phyloP scores from a whole-genome alignment of 2,113 vertebrate species.

The Amphilophus citrinellus region DNA sequence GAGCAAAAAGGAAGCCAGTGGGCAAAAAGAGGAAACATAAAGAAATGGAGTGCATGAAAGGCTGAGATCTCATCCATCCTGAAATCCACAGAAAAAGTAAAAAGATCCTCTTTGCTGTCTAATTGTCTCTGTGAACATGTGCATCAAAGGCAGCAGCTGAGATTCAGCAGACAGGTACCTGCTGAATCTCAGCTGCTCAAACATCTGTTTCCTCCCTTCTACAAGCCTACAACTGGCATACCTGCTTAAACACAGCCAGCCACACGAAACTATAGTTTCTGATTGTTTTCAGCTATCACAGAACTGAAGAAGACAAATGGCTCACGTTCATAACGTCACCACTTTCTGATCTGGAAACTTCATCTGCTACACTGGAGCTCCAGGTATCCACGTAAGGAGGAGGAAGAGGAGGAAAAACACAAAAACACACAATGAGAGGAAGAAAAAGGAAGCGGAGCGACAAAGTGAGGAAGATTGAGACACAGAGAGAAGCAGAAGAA shows the following conservation, averaged over 20 bases:
- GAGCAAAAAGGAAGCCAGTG: neutral
- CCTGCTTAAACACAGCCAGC: neutral
- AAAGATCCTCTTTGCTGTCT: neutral
- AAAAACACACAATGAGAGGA: neutral
- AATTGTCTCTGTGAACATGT: neutral
- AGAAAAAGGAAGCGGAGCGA: neutral
- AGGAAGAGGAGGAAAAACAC: neutral
- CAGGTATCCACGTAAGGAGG: neutral
- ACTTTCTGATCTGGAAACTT: neutral
- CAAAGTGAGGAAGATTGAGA: conserved; percentile 11
- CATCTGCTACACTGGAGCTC: neutral
- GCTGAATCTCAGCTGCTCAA: neutral
- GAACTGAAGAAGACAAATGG: too few relatives aligned
- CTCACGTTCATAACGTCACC: neutral
- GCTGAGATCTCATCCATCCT: fast-evolving
- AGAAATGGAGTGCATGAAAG: neutral
- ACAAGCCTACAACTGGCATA: neutral
- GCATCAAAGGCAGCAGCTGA: neutral
- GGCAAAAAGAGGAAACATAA: neutral
- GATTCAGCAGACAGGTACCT: neutral
- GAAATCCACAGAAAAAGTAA: neutral
- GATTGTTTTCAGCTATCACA: neutral
- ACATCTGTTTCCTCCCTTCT: neutral
- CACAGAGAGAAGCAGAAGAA: neutral
- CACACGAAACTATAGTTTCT: neutral